phyloP scores from a whole-genome alignment of 1,140 invertebrate species.

The Drosophila santomea region DNA sequence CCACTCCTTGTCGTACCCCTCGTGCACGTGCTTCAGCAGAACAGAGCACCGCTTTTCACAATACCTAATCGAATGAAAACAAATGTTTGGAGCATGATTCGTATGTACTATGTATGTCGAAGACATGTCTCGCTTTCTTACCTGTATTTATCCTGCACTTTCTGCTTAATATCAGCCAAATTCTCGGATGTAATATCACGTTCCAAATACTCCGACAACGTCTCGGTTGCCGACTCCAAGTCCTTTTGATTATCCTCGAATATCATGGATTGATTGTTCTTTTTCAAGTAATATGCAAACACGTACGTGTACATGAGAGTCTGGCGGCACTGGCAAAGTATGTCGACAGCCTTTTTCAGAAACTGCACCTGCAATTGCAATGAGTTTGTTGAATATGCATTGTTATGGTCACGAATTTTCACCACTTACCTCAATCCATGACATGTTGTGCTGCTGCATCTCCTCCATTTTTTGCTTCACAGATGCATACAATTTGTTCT shows the following conservation, averaged over 20 bases:
- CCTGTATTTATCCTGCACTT: constrained; percentile 99
- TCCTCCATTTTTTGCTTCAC: constrained; percentile 99
- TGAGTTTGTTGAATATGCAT: background rate
- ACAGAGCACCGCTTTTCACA: constrained; percentile 98
- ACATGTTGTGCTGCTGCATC: constrained; percentile 99
- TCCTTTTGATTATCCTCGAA: constrained; percentile 99
- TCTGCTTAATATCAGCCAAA: constrained; percentile 98
- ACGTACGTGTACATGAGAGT: constrained; percentile 99
- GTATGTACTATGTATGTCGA: background rate
- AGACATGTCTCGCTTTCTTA: constrained; percentile 84
- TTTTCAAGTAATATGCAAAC: constrained; percentile 98
- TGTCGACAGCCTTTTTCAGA: constrained; percentile 98
- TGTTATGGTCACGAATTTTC: no score
- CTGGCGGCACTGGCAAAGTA: constrained; percentile 98
- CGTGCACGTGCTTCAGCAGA: constrained; percentile 97
- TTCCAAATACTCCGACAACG: constrained; percentile 98
- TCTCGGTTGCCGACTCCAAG: constrained; percentile 98
- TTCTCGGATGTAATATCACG: constrained; percentile 99
- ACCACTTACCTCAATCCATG: constrained; percentile 97
- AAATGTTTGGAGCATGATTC: background rate
- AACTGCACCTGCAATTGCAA: constrained; percentile 92
- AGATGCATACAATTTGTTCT: constrained; percentile 97
- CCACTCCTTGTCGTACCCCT: constrained; percentile 99
- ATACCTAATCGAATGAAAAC: constrained; percentile 88
- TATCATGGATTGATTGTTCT: constrained; percentile 99